phyloP scores from a whole-genome alignment of 2,888 invertebrate genomes.

The Sphecodes monilicornis region DNA sequence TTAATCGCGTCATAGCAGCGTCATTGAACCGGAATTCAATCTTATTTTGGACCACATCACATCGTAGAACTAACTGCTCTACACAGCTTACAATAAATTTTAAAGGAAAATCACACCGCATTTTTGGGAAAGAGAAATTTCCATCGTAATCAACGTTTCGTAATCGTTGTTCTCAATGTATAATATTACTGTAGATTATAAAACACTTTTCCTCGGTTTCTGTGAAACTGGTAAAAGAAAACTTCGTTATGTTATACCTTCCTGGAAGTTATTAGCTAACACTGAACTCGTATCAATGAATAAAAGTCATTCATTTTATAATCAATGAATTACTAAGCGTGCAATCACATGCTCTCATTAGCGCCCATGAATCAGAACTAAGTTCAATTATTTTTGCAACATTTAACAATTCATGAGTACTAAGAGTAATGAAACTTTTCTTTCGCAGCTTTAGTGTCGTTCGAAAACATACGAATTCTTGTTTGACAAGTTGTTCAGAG shows the following conservation, averaged over 20 bases:
- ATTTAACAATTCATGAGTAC: background rate
- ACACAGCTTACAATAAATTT: background rate
- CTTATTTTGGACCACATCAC: slow-evolving; percentile 13
- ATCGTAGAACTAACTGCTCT: background rate
- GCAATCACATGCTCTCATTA: background rate
- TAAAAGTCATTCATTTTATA: background rate
- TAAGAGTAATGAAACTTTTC: background rate
- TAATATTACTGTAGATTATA: slow-evolving; percentile 13
- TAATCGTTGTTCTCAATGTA: slow-evolving; percentile 30
- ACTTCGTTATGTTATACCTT: background rate
- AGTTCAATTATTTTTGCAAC: background rate
- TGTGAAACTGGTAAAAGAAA: background rate
- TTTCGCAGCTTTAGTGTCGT: background rate
- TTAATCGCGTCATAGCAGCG: slow-evolving; percentile 45
- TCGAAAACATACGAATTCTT: background rate
- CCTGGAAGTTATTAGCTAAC: background rate
- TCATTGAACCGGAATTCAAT: slow-evolving; percentile 23
- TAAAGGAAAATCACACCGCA: background rate
- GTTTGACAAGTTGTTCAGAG: background rate
- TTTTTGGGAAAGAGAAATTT: slow-evolving; percentile 33
- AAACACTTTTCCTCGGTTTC: slow-evolving; percentile 21
- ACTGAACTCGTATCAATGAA: background rate
- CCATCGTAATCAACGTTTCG: slow-evolving; percentile 17
- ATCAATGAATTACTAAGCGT: background rate
- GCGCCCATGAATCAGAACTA: background rate